Conservation (phyloP, 2,113 vertebrate genomes). For the Hippocampus barbouri region DNA sequence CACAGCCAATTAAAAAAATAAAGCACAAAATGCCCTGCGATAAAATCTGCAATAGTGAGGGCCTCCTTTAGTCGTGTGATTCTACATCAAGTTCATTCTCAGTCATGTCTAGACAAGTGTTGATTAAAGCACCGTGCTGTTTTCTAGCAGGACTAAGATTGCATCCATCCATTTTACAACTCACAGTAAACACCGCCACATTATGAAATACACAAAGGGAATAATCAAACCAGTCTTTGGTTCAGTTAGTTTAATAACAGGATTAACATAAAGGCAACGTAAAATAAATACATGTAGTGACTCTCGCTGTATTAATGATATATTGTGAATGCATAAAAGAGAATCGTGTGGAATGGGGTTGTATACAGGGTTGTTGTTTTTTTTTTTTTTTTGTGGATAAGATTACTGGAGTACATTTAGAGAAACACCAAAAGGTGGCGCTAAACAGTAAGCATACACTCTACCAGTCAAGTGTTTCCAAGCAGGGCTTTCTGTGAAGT, state of each 20-base stretch:
- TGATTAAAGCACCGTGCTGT: neutral
- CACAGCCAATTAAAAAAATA: too few relatives aligned
- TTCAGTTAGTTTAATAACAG: neutral
- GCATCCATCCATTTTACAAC: too few relatives aligned
- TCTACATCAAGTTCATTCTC: too few relatives aligned
- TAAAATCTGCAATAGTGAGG: too few relatives aligned
- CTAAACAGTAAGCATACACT: slow-evolving; percentile 27
- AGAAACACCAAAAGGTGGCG: slow-evolving; percentile 51
- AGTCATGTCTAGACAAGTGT: too few relatives aligned
- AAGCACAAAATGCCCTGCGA: too few relatives aligned
- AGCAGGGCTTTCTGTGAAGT: neutral
- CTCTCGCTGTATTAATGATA: neutral
- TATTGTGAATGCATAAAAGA: neutral
- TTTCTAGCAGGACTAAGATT: neutral
- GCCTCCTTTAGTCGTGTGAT: too few relatives aligned
- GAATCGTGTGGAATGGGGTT: neutral
- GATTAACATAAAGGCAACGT: neutral
- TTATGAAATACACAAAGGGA: neutral
- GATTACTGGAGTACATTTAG: neutral
- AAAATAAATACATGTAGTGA: slow-evolving; percentile 8
- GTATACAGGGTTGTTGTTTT: neutral
- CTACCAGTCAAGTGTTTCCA: neutral
- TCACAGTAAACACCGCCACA: too few relatives aligned
- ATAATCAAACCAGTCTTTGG: neutral
- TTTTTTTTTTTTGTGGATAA: neutral